A percentile compares a stretch with the other conserved stretches of the same genome.
These are phyloP conservation scores for Neolamprologus sp. DNA, from an alignment of 2,113 vertebrate species.

Conservation along the genomic window DNA sequence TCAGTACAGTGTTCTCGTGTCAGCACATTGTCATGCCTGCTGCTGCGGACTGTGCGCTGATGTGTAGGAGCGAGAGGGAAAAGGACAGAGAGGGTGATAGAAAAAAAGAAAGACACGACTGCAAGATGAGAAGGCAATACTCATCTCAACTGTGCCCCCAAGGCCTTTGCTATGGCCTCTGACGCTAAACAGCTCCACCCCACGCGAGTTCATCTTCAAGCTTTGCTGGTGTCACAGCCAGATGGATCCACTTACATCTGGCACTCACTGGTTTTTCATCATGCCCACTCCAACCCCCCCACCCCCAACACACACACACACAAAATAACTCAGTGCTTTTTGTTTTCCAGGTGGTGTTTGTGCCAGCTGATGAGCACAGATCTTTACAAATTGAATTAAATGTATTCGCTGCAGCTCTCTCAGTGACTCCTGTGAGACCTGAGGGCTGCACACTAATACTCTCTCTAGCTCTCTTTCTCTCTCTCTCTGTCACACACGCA, in stretches of 20 bases:
- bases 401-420: background rate
- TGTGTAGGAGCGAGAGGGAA: background rate
- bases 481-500: background rate
- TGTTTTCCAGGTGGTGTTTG: background rate
- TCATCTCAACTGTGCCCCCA: background rate
- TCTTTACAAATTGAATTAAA: background rate
- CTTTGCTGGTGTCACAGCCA: background rate
- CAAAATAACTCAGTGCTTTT: background rate
- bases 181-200: background rate
- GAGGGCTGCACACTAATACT: background rate
- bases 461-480: background rate
- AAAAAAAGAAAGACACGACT: background rate
- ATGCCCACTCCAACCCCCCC: background rate
- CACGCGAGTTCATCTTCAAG: background rate
- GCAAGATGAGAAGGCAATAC: background rate
- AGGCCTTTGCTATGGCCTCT: background rate
- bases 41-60: background rate
- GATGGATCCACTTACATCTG: slow-evolving; percentile 11
- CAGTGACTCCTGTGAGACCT: background rate
- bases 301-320: background rate
- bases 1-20: background rate
- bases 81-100: background rate
- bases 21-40: background rate
- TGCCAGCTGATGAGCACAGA: background rate
- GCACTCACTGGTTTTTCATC: background rate